phyloP scores from a whole-genome alignment of 2,113 vertebrate genomes.

The Dascyllus trimaculatus region DNA sequence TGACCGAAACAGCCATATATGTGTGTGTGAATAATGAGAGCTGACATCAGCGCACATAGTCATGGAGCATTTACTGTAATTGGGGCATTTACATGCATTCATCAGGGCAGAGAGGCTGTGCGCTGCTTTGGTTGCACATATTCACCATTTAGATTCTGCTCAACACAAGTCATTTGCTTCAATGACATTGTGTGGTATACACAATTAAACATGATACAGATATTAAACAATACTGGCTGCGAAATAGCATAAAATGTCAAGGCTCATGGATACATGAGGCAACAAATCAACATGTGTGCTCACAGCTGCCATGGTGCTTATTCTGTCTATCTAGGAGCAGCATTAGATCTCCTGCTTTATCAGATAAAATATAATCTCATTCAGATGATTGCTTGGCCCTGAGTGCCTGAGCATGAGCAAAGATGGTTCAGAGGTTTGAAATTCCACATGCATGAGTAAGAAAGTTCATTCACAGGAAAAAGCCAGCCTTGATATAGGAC shows the following conservation, averaged over 20 bases:
- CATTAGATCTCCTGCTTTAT: background rate
- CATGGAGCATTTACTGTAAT: conserved; percentile 9
- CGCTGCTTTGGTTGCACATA: background rate
- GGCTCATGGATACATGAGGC: background rate
- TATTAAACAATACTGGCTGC: background rate
- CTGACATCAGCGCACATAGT: background rate
- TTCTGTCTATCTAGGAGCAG: background rate
- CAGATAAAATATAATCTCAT: background rate
- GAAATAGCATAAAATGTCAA: background rate
- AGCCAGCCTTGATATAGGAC: no score
- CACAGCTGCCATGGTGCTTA: background rate
- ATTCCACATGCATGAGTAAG: background rate
- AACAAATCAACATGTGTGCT: background rate
- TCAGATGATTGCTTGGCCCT: background rate
- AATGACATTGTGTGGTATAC: conserved; percentile 3
- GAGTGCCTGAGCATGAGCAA: background rate
- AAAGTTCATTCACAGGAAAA: no score
- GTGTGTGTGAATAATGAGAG: conserved; percentile 32
- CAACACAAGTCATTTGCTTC: background rate
- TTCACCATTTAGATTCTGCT: background rate
- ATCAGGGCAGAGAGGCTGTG: background rate
- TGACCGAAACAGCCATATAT: conserved; percentile 17
- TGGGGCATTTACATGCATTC: conserved; percentile 36
- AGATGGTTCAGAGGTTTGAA: background rate
- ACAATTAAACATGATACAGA: background rate